phyloP scores from a whole-genome alignment of 2,113 vertebrate genomes.

The Bettongia penicillata region DNA sequence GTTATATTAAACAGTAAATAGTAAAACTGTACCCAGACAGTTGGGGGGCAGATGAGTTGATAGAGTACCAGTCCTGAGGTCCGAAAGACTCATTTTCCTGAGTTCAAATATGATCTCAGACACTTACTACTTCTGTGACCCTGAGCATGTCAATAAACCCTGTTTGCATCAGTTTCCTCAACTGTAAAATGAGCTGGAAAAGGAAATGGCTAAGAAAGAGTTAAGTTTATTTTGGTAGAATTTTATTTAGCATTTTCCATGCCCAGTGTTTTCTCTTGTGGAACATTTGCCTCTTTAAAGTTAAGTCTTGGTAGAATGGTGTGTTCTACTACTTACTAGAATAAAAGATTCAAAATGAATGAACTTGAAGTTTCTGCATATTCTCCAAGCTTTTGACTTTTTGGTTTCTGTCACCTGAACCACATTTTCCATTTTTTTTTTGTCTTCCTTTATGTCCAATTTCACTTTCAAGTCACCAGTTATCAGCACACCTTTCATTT shows the following conservation, averaged over 20 bases:
- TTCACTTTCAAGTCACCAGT: background rate
- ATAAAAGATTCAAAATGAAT: background rate
- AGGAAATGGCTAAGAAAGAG: background rate
- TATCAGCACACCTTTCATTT: background rate
- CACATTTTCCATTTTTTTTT: background rate
- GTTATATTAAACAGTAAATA: background rate
- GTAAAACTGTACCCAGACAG: background rate
- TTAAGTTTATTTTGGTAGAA: background rate
- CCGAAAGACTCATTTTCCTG: background rate
- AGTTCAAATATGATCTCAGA: background rate
- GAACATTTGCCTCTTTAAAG: too few species aligned
- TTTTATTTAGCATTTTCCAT: background rate
- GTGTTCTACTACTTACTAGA: background rate
- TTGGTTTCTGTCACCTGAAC: background rate
- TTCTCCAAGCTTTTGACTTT: background rate
- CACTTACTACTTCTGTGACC: background rate
- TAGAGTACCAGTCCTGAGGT: background rate
- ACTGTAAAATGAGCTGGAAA: background rate
- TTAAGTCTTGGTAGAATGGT: too few species aligned
- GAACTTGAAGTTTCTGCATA: background rate
- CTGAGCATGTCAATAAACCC: background rate
- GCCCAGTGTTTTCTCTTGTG: background rate
- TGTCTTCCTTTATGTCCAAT: background rate
- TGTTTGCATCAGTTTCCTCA: background rate
- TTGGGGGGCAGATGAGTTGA: background rate